Conservation (phyloP, 2,888 invertebrate species). For the Cerastis leucographa region DNA sequence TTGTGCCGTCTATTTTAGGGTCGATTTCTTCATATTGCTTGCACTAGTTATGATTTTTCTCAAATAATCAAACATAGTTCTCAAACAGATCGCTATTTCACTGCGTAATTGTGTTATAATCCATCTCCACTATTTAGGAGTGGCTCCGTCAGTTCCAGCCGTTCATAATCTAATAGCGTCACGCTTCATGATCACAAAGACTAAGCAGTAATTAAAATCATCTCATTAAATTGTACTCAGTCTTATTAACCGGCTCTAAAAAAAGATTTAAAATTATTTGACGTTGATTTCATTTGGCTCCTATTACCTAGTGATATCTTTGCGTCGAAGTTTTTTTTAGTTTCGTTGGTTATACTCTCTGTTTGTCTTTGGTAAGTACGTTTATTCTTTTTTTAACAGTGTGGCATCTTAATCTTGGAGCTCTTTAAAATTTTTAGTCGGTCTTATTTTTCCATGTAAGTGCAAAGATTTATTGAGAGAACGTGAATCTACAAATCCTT, state of each 20-base stretch:
- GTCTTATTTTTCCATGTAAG: background rate
- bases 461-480: background rate
- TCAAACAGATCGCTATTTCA: background rate
- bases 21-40: background rate
- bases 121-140: slow-evolving; percentile 28
- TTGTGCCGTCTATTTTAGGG: background rate
- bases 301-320: background rate
- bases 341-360: background rate
- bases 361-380: background rate
- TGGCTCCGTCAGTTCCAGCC: slow-evolving; percentile 27
- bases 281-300: slow-evolving; percentile 26
- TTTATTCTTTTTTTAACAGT: background rate
- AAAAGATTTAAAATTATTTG: slow-evolving; percentile 23
- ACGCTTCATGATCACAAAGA: slow-evolving; percentile 47
- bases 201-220: slow-evolving; percentile 46
- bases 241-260: slow-evolving; percentile 17
- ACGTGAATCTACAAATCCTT: background rate
- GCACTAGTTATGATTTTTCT: background rate
- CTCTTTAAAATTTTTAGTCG: background rate
- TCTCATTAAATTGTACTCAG: slow-evolving; percentile 54
- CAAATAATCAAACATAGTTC: background rate
- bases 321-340: background rate
- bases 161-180: slow-evolving; percentile 41
- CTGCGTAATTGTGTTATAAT: background rate
- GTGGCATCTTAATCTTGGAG: no score